Evolutionary conservation across 2,888 invertebrate genomes (phyloP).

Genomic region (Diarsia rubi): DNA sequence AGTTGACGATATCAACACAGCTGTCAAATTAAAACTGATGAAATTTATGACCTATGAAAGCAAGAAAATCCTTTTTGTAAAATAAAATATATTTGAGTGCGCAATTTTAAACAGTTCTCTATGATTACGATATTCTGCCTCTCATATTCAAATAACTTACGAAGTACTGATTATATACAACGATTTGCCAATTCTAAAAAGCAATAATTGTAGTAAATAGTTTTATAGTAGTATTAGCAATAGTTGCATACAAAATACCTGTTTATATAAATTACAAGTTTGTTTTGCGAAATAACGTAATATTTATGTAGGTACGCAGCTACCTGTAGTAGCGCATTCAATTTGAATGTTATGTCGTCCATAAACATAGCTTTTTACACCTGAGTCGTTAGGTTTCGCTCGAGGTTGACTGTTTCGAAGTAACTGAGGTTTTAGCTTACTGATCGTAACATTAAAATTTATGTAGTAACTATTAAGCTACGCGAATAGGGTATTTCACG

Average conservation of each 20-base stretch:
- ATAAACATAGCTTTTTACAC: conserved; percentile 52
- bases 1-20: background rate
- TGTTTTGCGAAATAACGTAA: conserved; percentile 64
- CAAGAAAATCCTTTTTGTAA: background rate
- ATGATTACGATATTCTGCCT: conserved; percentile 8
- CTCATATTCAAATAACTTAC: conserved; percentile 43
- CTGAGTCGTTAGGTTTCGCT: conserved; percentile 47
- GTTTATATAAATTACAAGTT: conserved; percentile 66
- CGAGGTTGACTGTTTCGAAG: conserved; percentile 43
- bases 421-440: conserved; percentile 12
- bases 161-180: conserved; percentile 28
- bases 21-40: background rate
- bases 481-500: too few relatives aligned
- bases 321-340: conserved; percentile 42
- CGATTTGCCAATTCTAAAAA: conserved; percentile 60
- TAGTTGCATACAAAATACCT: conserved; percentile 66
- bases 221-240: too few relatives aligned
- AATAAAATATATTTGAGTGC: background rate
- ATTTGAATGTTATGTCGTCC: conserved; percentile 61
- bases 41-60: background rate
- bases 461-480: too few relatives aligned
- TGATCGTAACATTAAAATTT: conserved; percentile 12
- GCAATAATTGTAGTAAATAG: conserved; percentile 68
- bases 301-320: conserved; percentile 19
- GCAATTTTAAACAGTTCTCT: conserved; percentile 23